Evolutionary conservation across 2,797 vertebrate species (phyloP), one percentile per base, ranked within the genome.

Genomic region (Trematomus bernacchii): DNA sequence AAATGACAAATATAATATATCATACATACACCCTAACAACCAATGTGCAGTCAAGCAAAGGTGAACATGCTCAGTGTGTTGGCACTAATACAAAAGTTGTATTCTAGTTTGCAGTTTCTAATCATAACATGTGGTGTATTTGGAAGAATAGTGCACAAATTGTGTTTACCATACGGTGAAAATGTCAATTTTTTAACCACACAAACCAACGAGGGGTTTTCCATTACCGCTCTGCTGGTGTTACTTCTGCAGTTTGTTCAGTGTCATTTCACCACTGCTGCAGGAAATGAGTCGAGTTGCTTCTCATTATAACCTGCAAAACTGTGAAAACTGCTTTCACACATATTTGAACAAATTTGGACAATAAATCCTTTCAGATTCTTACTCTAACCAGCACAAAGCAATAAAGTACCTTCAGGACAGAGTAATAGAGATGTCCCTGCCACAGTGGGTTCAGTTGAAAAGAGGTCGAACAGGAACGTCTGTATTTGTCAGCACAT

Each of bases 221-320:
- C 53, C 21, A 3, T 40, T 44, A 15, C 30, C 19, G n/a, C 2
- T n/a, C 43, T 53, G 54, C 21, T 40, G 43, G 3, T 67, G 27
- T 37, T 37, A 37, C 33, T 1, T 73, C 50, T 76, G 66, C 37
- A 61, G 21, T 76, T 40, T 53, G 62, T 19, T 77, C 27, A 16
- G 21, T 43, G 51, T 61, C 5, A 30, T 82, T 67, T 86, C 63
- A 48, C 75, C 59, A 65, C 47, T 15, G 55, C 46, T 46, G 50
- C 84, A 85, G 77, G 83, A 89, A 87, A 71, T 50, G 23, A 82
- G 62, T 73, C 16, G 2, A 62, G 12, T 33, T 61, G 61, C 42
- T 1, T 19, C 33, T 48, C 21, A 76, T 12, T 13, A 18, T 30
- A 50, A 78, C 52, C 42, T 44, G 18, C n/a, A 51, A 46, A 71